Evolutionary conservation across 2,113 vertebrate species (phyloP), one percentile per base, ranked within the genome.

Genomic region (Oenanthe melanoleuca): DNA sequence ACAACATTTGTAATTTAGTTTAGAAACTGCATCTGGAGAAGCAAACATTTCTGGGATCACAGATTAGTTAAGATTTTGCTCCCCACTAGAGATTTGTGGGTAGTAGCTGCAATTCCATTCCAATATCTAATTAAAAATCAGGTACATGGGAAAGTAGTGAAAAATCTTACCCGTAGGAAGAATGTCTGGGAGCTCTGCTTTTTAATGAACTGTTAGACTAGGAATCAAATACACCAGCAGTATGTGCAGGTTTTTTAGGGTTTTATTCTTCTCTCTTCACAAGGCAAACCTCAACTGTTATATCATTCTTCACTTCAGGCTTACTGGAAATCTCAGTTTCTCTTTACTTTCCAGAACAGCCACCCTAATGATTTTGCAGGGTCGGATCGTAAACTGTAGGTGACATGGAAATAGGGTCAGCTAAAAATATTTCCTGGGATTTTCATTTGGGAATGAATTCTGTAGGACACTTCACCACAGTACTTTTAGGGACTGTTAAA

Each of bases 71-170:
- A 94, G 72, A 50, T 77, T 92, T 95, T 94, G 80, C 82, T 96
- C 93, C 49, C 19, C 86, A 53, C 52, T 60, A 40, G 92, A 95
- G 92, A 84, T 59, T 67, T 95, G 80, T 80, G 80, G 94, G 45
- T 84, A 89, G 65, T 61, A 91, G 24, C 72, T 86, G 31, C 6
- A 4, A 78, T 86, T 92, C 66, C 63, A 73, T 88, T 92, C 91
- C 75, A 95, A 94, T 86, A 86, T 84, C 64, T 90, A 95, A 95
- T 97, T 96, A 86, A 94, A 91, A 90, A 71, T 64, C 72, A 93
- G 69, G 44, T 96, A 92, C 52, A 25, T 66, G 88, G 80, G 71
- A 86, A 90, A 86, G 67, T 22, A 86, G 64, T 0, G 7, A 79
- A 90, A 85, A 73, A 9, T 80, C 75, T 86, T 86, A 91, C 88